Evolutionary conservation across 2,888 invertebrate species (phyloP), one percentile per base, ranked within the genome.

Genomic region (Limnephilus marmoratus): DNA sequence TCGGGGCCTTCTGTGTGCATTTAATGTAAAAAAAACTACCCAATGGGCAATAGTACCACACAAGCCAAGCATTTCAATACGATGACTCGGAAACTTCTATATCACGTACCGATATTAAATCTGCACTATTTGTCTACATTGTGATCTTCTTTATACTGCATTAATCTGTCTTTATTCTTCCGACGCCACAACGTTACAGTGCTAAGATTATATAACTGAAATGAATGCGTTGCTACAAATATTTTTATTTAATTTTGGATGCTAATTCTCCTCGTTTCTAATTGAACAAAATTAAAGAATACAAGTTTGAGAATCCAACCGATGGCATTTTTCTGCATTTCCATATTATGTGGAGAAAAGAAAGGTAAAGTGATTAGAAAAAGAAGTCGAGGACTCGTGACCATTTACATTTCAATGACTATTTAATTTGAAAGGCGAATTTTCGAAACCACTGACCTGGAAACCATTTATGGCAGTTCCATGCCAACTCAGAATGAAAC

Each of bases 81-180:
- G 5, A 18, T 24, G 24, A 68, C 68, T 18, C 18, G 24, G 68
- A n/a, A 68, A 68, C 24, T 68, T n/a, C 24, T n/a, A 11, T 2
- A 9, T 68, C 68, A n/a, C 68, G 68, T 68, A n/a, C 24, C 3
- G 2, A 68, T n/a, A 9, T 68, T 68, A 68, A 68, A 68, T 68
- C 68, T 24, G 1, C 24, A 68, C 68, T 68, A 1, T n/a, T 24
- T n/a, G 68, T 68, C 68, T 24, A 68, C 68, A 9, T n/a, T 24
- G 68, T 24, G 68, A 68, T 68, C 68, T 68, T 11, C 24, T 68
- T 68, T 68, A 68, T 68, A 68, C 68, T 68, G 68, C 68, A 68
- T 68, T n/a, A 68, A 68, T 68, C 68, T 68, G 68, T 68, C 68
- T 68, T 68, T 68, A 68, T 68, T 68, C n/a, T 68, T 68, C n/a